Evolutionary conservation across 2,888 invertebrate species (phyloP), one percentile per base, ranked within the genome.

Genomic region (Phaonia tiefii): DNA sequence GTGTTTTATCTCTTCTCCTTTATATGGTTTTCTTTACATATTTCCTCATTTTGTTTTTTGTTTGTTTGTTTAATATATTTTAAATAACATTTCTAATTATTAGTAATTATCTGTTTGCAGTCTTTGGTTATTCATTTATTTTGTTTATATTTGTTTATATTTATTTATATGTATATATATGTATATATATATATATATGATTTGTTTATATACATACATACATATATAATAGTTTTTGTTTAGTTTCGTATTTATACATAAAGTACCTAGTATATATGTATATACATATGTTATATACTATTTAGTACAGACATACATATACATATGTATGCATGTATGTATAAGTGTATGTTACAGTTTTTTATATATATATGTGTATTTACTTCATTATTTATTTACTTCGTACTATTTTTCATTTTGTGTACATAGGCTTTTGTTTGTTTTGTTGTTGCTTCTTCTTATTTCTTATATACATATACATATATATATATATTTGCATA

Each of bases 71-170:
- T 2, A 20, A 51, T 25, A 39, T 63, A 39, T 37, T 63, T 63
- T 63, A 63, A 86, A 88, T 89, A 89, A 90, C 88, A 89, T 89
- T 88, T 90, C 90, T 90, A 90, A 89, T 88, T 89, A 89, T 89
- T 90, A 90, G 90, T 91, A 91, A 91, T 91, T 90, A 91, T 91
- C 90, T 90, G 90, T 91, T 89, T 91, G 91, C 91, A 91, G 91
- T 91, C 91, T 91, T 91, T 91, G 91, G 91, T 91, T 91, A 91
- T 89, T 90, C 88, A 89, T 82, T 78, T 83, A 78, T 88, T 88
- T 85, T 83, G 84, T 86, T 85, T 79, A 78, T 76, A 75, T 80
- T 31, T 31, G 83, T 79, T 84, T 83, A 80, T 17, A 84, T 86
- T 85, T 84, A 83, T 83, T 82, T 84, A 79, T 85, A 81, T 83